Evolutionary conservation across 2,888 invertebrate species (phyloP).

Genomic region (Frankliniella fusca): DNA sequence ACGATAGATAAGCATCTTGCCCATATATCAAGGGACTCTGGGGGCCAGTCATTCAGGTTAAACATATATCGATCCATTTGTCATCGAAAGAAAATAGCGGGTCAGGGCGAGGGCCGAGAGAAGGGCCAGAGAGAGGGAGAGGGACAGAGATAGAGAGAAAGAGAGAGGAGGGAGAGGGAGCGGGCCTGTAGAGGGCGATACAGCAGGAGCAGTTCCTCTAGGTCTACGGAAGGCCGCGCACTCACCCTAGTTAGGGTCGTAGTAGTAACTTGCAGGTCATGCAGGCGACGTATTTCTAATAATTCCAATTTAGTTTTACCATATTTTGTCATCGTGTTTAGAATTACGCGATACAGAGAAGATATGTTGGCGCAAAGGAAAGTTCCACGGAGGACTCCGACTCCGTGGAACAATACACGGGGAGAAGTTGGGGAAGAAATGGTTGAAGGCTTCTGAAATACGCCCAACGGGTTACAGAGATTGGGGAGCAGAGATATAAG

Average conservation of each 20-base stretch:
- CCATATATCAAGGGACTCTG: slow-evolving; percentile 19
- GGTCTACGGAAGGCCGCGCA: too few species aligned
- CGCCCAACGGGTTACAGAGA: background rate
- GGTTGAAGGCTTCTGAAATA: background rate
- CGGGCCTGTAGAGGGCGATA: background rate
- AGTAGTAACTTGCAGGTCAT: too few species aligned
- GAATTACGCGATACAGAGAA: too few species aligned
- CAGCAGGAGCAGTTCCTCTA: background rate
- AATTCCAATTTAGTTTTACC: too few species aligned
- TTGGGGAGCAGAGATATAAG: background rate
- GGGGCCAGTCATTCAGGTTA: slow-evolving; percentile 24
- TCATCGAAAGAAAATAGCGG: slow-evolving; percentile 20
- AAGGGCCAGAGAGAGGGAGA: background rate
- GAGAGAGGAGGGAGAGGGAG: background rate
- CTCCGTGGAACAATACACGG: too few species aligned
- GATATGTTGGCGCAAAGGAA: too few species aligned
- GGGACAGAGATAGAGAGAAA: background rate
- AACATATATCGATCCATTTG: slow-evolving; percentile 26
- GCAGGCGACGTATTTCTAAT: too few species aligned
- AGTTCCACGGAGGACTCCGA: too few species aligned
- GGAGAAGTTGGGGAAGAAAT: background rate
- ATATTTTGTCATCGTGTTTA: too few species aligned
- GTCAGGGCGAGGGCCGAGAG: background rate
- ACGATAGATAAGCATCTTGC: slow-evolving; percentile 15
- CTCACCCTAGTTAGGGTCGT: too few species aligned